A percentile compares a stretch with the other conserved stretches of the same genome.
phyloP scores from a whole-genome alignment of 2,797 vertebrate species.

The Carcharodon carcharias region DNA sequence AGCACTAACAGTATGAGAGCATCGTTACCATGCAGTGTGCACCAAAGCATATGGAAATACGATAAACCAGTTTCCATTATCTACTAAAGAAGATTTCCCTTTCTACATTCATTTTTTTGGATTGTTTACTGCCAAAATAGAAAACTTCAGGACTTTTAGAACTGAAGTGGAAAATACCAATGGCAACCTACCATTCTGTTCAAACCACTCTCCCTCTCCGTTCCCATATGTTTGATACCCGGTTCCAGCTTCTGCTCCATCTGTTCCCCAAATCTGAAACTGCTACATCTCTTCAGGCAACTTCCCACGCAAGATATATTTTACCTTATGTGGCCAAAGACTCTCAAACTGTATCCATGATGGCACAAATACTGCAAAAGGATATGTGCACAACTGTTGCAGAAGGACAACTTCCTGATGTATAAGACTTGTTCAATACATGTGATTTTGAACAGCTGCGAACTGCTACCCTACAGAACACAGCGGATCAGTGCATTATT shows the following conservation, averaged over 20 bases:
- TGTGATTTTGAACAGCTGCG: neutral
- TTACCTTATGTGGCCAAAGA: neutral
- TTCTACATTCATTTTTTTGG: neutral
- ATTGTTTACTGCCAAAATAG: neutral
- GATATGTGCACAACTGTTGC: neutral
- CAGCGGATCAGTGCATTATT: neutral
- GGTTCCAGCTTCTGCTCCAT: neutral
- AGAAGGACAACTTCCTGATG: neutral
- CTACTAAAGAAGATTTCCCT: neutral
- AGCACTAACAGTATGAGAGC: neutral
- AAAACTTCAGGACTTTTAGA: neutral
- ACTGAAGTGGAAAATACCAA: neutral
- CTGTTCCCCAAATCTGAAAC: neutral
- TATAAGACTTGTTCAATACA: neutral
- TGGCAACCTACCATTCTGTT: neutral
- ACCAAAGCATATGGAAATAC: neutral
- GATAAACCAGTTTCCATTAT: neutral
- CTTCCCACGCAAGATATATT: neutral
- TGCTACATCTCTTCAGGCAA: neutral
- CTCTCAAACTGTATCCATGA: neutral
- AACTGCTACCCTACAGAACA: neutral
- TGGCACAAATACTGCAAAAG: neutral
- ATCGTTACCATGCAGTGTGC: neutral
- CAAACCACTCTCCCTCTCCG: neutral
- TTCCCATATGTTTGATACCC: neutral